Base-by-base conservation (phyloP, 1,140 invertebrate genomes). In the Coelopa frigida region DNA sequence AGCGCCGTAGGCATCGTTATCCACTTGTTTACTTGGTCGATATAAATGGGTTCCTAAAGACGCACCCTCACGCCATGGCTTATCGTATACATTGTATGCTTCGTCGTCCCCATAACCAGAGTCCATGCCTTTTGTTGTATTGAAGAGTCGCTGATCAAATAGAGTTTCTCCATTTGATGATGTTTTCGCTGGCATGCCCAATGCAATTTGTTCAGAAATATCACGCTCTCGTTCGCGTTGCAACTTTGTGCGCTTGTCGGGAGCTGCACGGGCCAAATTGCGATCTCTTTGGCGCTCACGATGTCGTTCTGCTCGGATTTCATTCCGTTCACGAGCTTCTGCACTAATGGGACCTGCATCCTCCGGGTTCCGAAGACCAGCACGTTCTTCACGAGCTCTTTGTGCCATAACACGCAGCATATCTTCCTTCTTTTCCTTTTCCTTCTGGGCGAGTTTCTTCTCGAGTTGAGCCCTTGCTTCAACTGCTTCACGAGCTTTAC, bases 401-500 rank as follows among this genome's bases (percentile, higher is more conserved):
- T 95, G 91, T 14, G 97, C 97, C 60, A 99, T 73, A 66, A 88
- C 81, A 36, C 93, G 74, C 52, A 99, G 72, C 72, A 90, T 84
- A 54, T 97, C 94, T 72, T 99, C 97, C 58, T 98, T 98, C 72
- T 93, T 94, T 61, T 98, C 93, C 60, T 99, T 99, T 69, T 99
- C 94, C 59, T 97, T 95, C 59, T 98, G 92, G 0, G 94, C 94
- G 48, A 98, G 69, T 73, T 94, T 93, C 73, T 93, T 92, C 61
- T 99, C 95, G 3, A 98, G 73, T 66, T 98, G 93, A 0, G 94
- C 91, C 42, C 97, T 75, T 62, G 91, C 91, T 70, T 99, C 95
- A 0, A 99, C 94, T 36, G 91, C 91, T 72, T 99, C 95, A 46
- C 95, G 73, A 1, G 93, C 92, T 73, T 98, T 98, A 68, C 96